These are phyloP conservation scores for Ceramica pisi DNA, from an alignment of 2,888 invertebrate genomes.

Conservation along the genomic window DNA sequence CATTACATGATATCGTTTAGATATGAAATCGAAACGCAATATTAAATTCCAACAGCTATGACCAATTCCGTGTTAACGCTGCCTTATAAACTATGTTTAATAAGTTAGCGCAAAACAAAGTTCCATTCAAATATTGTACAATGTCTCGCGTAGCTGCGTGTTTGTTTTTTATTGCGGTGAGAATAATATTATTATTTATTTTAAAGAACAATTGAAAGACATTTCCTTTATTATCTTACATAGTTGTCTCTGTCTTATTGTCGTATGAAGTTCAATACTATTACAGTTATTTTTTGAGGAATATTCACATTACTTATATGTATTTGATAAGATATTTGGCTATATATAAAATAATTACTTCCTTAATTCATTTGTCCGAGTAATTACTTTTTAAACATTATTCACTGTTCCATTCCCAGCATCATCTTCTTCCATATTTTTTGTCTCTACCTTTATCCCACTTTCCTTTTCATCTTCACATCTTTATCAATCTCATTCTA, in stretches of 20 bases:
- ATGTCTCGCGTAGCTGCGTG: slow-evolving; percentile 42
- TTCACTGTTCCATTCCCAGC: background rate
- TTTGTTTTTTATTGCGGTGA: slow-evolving; percentile 48
- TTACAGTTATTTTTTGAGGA: too few relatives aligned
- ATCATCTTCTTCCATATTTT: background rate
- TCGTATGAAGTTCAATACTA: background rate
- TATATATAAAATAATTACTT: too few relatives aligned
- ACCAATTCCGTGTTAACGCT: slow-evolving; percentile 15
- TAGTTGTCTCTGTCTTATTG: too few relatives aligned
- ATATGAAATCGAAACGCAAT: slow-evolving; percentile 11
- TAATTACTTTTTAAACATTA: too few relatives aligned
- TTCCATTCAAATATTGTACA: background rate
- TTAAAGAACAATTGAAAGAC: background rate
- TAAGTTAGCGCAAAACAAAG: background rate
- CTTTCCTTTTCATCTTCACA: background rate
- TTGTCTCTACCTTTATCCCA: too few relatives aligned
- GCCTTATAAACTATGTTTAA: background rate
- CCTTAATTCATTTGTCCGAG: too few relatives aligned
- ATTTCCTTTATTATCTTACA: too few relatives aligned
- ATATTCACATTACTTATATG: too few relatives aligned
- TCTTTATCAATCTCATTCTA: background rate
- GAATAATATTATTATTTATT: slow-evolving; percentile 20
- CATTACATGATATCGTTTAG: slow-evolving; percentile 29
- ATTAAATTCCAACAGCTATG: slow-evolving; percentile 32
- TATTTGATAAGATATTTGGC: too few relatives aligned